A percentile compares a stretch with the other conserved stretches of the same genome.
Conservation (phyloP, 2,113 vertebrate genomes). For the Canis aureus region DNA sequence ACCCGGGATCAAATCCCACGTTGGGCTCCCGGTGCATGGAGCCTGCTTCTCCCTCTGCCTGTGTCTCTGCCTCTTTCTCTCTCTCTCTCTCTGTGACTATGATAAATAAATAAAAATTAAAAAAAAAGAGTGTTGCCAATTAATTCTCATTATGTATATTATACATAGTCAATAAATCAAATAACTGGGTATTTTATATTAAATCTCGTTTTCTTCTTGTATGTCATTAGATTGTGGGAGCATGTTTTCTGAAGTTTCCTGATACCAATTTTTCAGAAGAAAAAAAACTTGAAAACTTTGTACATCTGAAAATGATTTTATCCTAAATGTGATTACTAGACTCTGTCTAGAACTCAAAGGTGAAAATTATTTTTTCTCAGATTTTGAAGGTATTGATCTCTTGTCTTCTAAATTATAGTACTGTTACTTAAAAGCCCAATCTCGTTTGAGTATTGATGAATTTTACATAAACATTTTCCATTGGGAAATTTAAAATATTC, state of each 20-base stretch:
- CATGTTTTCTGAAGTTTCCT: background rate
- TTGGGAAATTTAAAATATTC: background rate
- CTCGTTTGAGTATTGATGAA: background rate
- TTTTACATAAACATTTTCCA: background rate
- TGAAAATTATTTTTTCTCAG: background rate
- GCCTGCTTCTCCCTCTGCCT: too few species aligned
- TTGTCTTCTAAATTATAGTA: background rate
- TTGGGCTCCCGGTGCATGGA: too few species aligned
- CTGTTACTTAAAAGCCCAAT: background rate
- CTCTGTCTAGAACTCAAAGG: background rate
- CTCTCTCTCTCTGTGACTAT: too few species aligned
- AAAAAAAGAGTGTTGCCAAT: background rate
- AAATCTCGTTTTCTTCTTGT: background rate
- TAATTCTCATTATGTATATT: background rate
- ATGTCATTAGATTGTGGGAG: background rate
- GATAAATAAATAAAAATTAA: too few species aligned
- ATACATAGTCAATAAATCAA: background rate
- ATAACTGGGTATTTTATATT: background rate
- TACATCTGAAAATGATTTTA: background rate
- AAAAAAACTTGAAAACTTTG: background rate
- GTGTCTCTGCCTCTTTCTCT: too few species aligned
- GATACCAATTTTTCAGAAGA: background rate
- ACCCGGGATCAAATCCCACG: too few species aligned
- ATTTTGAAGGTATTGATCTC: background rate
- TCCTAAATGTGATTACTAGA: background rate